Evolutionary conservation across 1,140 invertebrate genomes (phyloP).

Genomic region (Artemia franciscana): DNA sequence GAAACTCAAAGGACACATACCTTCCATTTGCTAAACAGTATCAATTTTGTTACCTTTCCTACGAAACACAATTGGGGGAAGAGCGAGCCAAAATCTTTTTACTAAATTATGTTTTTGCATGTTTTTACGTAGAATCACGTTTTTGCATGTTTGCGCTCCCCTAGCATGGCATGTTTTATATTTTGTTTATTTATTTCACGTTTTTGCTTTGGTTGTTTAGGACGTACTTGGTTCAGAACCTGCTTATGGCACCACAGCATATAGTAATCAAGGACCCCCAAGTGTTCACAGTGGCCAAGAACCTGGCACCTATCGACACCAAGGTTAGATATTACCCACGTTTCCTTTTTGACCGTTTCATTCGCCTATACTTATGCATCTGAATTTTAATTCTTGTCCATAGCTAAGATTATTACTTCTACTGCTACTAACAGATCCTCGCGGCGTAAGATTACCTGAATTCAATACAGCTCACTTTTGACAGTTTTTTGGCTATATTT

Average conservation of each 20-base stretch:
- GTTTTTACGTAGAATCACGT: too few species aligned
- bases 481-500: background rate
- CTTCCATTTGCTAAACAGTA: too few species aligned
- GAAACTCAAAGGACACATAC: too few species aligned
- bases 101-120: too few species aligned
- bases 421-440: constrained; percentile 10
- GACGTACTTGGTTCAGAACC: constrained; percentile 79
- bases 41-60: too few species aligned
- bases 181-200: constrained; percentile 1
- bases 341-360: background rate
- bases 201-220: constrained; percentile 23
- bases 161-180: constrained; percentile 9
- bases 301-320: constrained; percentile 43
- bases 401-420: background rate
- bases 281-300: constrained; percentile 47
- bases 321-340: constrained; percentile 32
- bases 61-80: too few species aligned
- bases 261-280: constrained; percentile 63
- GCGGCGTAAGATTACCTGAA: constrained; percentile 8
- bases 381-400: background rate
- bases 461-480: background rate
- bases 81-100: too few species aligned
- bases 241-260: constrained; percentile 50
- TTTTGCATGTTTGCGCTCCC: background rate
- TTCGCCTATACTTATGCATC: background rate